Base-by-base conservation (phyloP, 1,140 invertebrate species). In the Varroa destructor region DNA sequence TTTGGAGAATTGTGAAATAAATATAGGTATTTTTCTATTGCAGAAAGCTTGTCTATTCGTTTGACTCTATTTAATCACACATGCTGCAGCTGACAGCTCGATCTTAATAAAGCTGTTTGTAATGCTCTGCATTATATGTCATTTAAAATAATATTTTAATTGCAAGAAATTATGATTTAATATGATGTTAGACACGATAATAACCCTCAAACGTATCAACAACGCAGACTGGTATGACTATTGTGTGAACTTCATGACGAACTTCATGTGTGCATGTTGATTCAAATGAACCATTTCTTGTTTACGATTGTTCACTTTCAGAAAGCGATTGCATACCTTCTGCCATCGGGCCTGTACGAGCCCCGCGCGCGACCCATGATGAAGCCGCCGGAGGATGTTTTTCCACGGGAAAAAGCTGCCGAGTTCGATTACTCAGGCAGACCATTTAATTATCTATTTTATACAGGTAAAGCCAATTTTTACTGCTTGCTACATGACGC, bases 301-400 rank as follows among this genome's bases (percentile, higher is more conserved):
- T 40, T 72, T 25, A 71, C 73, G 71, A 56, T 74, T 57, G 57
- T 73, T 12, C 67, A 75, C 70, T 57, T 71, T 64, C 76, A 93
- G 89, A 84, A 85, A 79, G 86, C 93, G 36, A 92, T 97, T 76
- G 81, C 85, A 74, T 97, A 97, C 82, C 80, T 97, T 14, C 88
- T 97, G 76, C 94, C 94, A 37, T 93, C 90, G 73, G 91, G 91
- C 4, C 79, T 97, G 64, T 92, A 84, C 80, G 87, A 91, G 55
- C 85, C 84, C 75, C 83, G 81, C 77, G 91, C 93, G 3, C 82
- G 89, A 70, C 93, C 94, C 0, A 77, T 88, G 1, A 89, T 97
- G 89, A 87, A 86, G 76, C 86, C 88, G 43, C 92, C 93, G 43
- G 84, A 87, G 76, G 85, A 91, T 80, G 81, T 95, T 40, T 92